These are phyloP conservation scores for Micrastur ruficollis DNA, from an alignment of 2,797 vertebrate genomes.

Conservation along the genomic window DNA sequence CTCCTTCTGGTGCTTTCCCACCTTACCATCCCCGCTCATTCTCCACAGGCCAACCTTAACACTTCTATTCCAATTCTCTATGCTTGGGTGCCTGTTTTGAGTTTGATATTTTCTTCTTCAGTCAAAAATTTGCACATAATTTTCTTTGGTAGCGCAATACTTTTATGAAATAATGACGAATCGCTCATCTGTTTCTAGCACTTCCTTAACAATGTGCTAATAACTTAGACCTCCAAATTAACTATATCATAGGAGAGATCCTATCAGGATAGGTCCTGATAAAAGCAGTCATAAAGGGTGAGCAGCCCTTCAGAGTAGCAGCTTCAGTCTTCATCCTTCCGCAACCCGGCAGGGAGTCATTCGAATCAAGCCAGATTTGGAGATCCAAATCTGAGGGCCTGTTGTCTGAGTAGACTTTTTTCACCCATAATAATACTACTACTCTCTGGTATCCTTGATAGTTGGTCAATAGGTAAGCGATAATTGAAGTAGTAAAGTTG, in stretches of 20 bases:
- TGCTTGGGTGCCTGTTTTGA: neutral
- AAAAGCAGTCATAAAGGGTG: neutral
- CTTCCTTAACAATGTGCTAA: neutral
- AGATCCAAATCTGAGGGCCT: neutral
- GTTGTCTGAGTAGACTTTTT: neutral
- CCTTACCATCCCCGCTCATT: neutral
- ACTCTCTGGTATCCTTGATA: neutral
- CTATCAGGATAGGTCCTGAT: neutral
- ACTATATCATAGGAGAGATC: neutral
- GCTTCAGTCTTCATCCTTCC: neutral
- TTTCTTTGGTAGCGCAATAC: neutral
- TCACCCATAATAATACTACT: neutral
- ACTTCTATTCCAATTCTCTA: neutral
- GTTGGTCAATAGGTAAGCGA: neutral
- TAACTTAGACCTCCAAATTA: neutral
- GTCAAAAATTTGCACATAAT: neutral
- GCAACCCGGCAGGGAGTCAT: neutral
- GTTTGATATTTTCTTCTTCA: neutral
- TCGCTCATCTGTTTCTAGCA: neutral
- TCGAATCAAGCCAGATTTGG: neutral
- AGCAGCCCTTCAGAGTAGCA: neutral
- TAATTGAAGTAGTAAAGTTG: neutral
- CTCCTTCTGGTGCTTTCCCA: conserved; percentile 37
- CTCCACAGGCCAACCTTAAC: neutral
- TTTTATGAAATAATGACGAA: neutral